phyloP scores from a whole-genome alignment of 2,113 vertebrate species.

The Corythoichthys haematopterus region DNA sequence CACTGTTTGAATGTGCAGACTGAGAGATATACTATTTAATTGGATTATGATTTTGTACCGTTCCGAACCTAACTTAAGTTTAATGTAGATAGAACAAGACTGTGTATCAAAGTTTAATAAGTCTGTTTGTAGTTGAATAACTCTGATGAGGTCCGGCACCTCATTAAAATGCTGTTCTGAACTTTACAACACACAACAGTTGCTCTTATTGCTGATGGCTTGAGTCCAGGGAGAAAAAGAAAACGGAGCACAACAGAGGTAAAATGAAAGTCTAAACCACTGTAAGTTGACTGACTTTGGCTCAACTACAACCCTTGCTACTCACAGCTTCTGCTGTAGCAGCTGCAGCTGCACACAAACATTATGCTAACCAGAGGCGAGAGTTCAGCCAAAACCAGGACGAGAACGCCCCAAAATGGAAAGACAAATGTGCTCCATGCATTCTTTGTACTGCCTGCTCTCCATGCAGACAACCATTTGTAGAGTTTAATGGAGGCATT shows the following conservation, averaged over 20 bases:
- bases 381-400: constrained; percentile 57
- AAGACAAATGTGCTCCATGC: constrained; percentile 33
- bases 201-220: constrained; percentile 55
- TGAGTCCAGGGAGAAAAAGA: constrained; percentile 45
- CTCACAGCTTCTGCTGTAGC: constrained; percentile 15
- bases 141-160: constrained; percentile 44
- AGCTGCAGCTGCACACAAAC: constrained; percentile 38
- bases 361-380: constrained; percentile 49
- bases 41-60: neutral
- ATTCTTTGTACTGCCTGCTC: constrained; percentile 11
- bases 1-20: neutral
- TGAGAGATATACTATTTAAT: neutral
- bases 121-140: constrained; percentile 28
- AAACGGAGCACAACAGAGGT: constrained; percentile 17
- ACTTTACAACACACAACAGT: constrained; percentile 43
- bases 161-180: constrained; percentile 55
- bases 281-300: constrained; percentile 43
- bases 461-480: constrained; percentile 34
- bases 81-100: neutral
- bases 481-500: constrained; percentile 20
- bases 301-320: constrained; percentile 17
- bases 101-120: neutral
- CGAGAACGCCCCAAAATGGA: constrained; percentile 31
- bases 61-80: neutral
- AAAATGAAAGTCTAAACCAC: constrained; percentile 54